These are phyloP conservation scores for Lipotes vexillifer DNA, from an alignment of 2,113 vertebrate genomes.

Conservation along the genomic window DNA sequence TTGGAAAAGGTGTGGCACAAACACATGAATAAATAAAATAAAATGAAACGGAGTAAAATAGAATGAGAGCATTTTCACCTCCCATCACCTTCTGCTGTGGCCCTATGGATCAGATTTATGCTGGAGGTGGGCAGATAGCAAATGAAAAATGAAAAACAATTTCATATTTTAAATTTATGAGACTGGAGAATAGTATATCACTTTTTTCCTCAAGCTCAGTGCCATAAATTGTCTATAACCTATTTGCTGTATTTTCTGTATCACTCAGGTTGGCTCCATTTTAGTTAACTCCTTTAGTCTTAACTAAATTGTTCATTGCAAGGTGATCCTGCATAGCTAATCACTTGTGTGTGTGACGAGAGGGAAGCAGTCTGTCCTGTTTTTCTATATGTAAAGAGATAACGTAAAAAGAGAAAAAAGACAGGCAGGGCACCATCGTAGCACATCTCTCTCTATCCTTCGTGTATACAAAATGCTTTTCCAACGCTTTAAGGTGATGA, in stretches of 20 bases:
- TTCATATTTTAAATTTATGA: conserved; percentile 63
- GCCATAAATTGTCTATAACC: conserved; percentile 14
- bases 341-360: background rate
- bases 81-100: background rate
- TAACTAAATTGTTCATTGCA: background rate
- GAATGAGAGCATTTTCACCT: background rate
- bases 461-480: conserved; percentile 70
- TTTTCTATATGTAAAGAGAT: conserved; percentile 65
- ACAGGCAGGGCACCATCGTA: background rate
- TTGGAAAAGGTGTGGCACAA: background rate
- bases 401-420: background rate
- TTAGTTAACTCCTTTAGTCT: background rate
- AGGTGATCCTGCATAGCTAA: conserved; percentile 24
- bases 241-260: background rate
- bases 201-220: background rate
- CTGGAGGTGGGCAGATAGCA: conserved; percentile 24
- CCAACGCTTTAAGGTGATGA: conserved; percentile 74
- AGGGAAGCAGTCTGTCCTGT: conserved; percentile 51
- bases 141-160: conserved; percentile 70
- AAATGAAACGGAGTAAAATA: conserved; percentile 12
- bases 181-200: conserved; percentile 20
- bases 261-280: background rate
- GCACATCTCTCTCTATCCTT: conserved; percentile 37
- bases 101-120: conserved; percentile 40
- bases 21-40: background rate